Evolutionary conservation across 2,113 vertebrate species (phyloP), one percentile per base, ranked within the genome.

Genomic region (Crypturellus undulatus): DNA sequence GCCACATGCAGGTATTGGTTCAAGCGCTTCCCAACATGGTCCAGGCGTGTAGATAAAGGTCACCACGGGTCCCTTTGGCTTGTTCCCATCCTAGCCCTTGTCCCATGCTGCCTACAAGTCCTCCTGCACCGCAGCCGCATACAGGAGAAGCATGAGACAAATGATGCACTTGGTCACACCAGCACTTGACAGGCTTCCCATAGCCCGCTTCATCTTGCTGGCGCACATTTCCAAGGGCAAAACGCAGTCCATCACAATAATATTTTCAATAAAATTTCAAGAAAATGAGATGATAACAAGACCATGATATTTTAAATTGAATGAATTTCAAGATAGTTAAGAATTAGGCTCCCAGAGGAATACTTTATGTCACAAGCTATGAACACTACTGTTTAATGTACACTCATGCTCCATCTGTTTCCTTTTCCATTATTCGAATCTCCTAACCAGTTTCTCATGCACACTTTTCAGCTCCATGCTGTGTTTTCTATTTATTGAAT

Each of bases 401-500:
- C 98, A 99, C 99, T 98, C 99, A 99, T 99, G 99, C 99, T 98
- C 99, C 99, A 99, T 99, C 99, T 99, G 98, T 98, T 98, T 98
- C 98, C 97, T 97, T 98, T 98, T 98, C 98, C 98, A 99, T 99
- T 99, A 99, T 98, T 99, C 98, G 98, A 97, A 97, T 98, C 98
- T 98, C 98, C 98, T 99, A 98, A 99, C 98, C 98, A 98, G 98
- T 98, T 98, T 99, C 98, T 99, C 99, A 99, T 98, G 98, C 98
- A 98, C 98, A 98, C 98, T 98, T 99, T 98, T 98, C 97, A 98
- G 98, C 99, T 98, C 98, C 99, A 99, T 99, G 99, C 99, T 99
- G 99, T 98, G 99, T 98, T 98, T 98, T 98, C 99, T 99, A 99
- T 99, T 99, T 99, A 99, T 99, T 99, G 99, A 99, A 99, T 99